phyloP scores from a whole-genome alignment of 2,797 vertebrate species.

The Steatocranus sp. region DNA sequence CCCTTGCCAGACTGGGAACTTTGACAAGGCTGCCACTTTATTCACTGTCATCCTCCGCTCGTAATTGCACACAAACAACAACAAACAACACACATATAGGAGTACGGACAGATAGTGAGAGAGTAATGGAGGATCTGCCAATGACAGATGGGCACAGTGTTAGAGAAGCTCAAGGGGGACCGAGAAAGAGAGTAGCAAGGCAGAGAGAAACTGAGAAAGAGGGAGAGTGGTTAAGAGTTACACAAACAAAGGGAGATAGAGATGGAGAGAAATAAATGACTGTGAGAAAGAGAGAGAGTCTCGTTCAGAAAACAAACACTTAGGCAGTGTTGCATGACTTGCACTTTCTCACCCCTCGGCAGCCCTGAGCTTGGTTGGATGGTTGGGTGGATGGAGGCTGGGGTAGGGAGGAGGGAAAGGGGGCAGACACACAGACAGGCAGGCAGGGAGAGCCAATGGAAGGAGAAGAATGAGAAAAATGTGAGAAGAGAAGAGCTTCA shows the following conservation, averaged over 20 bases:
- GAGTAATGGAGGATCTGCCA: constrained; percentile 41
- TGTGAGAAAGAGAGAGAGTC: constrained; percentile 25
- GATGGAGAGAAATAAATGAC: constrained; percentile 35
- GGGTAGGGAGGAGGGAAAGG: background rate
- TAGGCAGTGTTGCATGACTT: constrained; percentile 67
- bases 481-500: background rate
- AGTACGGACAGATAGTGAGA: constrained; percentile 25
- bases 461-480: constrained; percentile 6
- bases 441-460: background rate
- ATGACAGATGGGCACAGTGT: constrained; percentile 31
- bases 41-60: constrained; percentile 21
- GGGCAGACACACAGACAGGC: background rate
- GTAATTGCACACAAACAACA: constrained; percentile 35
- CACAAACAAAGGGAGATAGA: constrained; percentile 28
- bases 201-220: background rate
- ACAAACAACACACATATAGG: constrained; percentile 3
- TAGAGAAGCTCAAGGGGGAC: constrained; percentile 16
- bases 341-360: constrained; percentile 65
- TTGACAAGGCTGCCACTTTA: constrained; percentile 47
- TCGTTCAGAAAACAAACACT: constrained; percentile 52
- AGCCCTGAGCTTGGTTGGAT: constrained; percentile 22
- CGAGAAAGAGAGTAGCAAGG: background rate
- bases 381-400: background rate
- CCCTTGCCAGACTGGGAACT: constrained; percentile 45
- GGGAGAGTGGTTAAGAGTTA: constrained; percentile 15